phyloP scores from a whole-genome alignment of 2,888 invertebrate species.

The Thera britannica region DNA sequence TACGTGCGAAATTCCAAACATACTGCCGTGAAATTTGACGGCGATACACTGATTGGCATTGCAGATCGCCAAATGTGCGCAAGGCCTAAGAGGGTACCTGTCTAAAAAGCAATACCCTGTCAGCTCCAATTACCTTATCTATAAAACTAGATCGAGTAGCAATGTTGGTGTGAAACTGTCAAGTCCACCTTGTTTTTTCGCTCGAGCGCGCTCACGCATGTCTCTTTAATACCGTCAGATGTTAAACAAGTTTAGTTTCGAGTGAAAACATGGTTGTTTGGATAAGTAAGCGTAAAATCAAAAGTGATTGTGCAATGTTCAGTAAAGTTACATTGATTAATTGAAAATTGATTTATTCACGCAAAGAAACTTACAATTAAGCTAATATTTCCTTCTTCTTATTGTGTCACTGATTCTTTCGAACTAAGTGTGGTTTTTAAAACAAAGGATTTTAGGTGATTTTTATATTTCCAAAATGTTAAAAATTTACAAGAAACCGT shows the following conservation, averaged over 20 bases:
- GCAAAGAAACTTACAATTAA: too few species aligned
- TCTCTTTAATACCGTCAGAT: slow-evolving; percentile 32
- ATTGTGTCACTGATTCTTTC: too few species aligned
- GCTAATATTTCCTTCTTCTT: too few species aligned
- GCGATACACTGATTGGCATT: too few species aligned
- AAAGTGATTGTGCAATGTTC: slow-evolving; percentile 30
- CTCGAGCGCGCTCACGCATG: slow-evolving; percentile 23
- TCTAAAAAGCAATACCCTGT: slow-evolving; percentile 15
- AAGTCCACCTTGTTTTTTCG: slow-evolving; percentile 41
- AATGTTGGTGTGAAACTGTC: slow-evolving; percentile 42
- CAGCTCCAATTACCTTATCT: slow-evolving; percentile 29
- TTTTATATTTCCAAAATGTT: too few species aligned
- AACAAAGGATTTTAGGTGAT: too few species aligned
- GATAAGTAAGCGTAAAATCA: slow-evolving; percentile 33
- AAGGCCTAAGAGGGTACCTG: background rate
- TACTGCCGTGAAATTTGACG: too few species aligned
- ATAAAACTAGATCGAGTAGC: slow-evolving; percentile 29
- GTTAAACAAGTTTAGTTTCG: slow-evolving; percentile 30
- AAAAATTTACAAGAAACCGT: too few species aligned
- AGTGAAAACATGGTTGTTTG: slow-evolving; percentile 30
- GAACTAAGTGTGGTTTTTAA: too few species aligned
- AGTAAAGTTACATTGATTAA: slow-evolving; percentile 1
- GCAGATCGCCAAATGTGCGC: too few species aligned
- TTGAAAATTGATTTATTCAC: background rate
- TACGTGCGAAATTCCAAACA: too few species aligned